phyloP scores from a whole-genome alignment of 1,140 invertebrate genomes.

The Macrobrachium nipponense region DNA sequence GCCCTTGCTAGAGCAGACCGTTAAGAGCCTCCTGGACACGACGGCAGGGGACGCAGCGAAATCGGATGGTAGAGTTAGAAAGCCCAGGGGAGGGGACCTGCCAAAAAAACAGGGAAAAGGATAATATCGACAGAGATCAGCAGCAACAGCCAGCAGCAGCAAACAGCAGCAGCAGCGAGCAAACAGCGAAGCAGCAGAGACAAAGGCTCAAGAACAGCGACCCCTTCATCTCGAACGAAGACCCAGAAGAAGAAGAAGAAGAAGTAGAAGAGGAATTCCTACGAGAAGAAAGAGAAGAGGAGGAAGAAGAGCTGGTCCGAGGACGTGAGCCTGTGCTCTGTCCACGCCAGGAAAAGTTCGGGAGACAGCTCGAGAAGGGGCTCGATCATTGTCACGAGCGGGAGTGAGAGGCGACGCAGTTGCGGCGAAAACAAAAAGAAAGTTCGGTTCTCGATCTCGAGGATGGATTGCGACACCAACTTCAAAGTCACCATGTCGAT shows the following conservation, averaged over 20 bases:
- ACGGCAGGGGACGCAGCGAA: conserved; percentile 19
- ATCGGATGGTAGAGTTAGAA: conserved; percentile 37
- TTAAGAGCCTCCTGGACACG: neutral
- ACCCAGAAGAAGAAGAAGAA: neutral
- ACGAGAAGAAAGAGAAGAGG: conserved; percentile 13
- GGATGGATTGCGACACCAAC: conserved; percentile 47
- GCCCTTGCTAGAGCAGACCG: neutral
- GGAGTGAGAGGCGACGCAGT: conserved; percentile 3
- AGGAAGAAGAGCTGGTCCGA: conserved; percentile 7
- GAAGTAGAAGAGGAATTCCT: neutral
- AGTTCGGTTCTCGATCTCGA: conserved; percentile 40
- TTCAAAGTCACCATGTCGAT: conserved; percentile 58
- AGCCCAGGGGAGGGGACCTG: conserved; percentile 2
- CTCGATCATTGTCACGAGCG: neutral
- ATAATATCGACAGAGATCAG: neutral
- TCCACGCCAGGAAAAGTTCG: neutral
- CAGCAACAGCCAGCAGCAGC: neutral
- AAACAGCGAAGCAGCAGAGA: neutral
- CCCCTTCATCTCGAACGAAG: neutral
- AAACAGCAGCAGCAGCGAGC: neutral
- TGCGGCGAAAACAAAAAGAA: conserved; percentile 34
- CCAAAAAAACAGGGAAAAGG: conserved; percentile 1
- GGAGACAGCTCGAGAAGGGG: neutral
- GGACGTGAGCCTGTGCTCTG: neutral
- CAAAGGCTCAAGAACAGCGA: conserved; percentile 1